phyloP scores from a whole-genome alignment of 92 coral and sea anemone species.

The Actinernus sp. region DNA sequence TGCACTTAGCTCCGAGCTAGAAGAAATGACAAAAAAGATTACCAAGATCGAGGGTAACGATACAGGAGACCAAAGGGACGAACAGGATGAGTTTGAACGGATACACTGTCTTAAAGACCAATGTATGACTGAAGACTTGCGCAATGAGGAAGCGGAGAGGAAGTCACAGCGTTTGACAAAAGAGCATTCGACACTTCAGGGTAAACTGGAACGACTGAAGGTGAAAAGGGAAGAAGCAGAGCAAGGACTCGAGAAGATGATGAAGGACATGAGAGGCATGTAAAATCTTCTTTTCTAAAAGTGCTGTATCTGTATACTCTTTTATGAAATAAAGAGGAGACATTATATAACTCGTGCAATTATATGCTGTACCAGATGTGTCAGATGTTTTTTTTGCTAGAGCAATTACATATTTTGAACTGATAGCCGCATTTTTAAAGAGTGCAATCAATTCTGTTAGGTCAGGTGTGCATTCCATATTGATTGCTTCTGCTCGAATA shows the following conservation, averaged over 20 bases:
- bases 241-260: conserved; percentile 42
- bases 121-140: conserved; percentile 40
- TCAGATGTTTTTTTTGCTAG: no score
- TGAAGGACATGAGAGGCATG: conserved; percentile 1
- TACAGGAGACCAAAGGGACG: background rate
- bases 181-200: conserved; percentile 33
- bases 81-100: background rate
- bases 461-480: no score
- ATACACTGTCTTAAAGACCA: conserved; percentile 17
- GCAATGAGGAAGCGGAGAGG: conserved; percentile 40
- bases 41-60: background rate
- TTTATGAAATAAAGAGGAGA: no score
- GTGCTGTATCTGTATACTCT: no score
- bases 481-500: no score
- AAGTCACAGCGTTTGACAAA: conserved; percentile 23
- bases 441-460: no score
- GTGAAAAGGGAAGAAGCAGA: conserved; percentile 40
- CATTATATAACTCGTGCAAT: no score
- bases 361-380: background rate
- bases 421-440: no score
- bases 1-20: background rate
- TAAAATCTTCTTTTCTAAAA: no score
- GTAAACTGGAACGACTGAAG: conserved; percentile 34
- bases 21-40: background rate
- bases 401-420: no score